Evolutionary conservation across 2,113 vertebrate genomes (phyloP).

Genomic region (Platycercus adscitus): DNA sequence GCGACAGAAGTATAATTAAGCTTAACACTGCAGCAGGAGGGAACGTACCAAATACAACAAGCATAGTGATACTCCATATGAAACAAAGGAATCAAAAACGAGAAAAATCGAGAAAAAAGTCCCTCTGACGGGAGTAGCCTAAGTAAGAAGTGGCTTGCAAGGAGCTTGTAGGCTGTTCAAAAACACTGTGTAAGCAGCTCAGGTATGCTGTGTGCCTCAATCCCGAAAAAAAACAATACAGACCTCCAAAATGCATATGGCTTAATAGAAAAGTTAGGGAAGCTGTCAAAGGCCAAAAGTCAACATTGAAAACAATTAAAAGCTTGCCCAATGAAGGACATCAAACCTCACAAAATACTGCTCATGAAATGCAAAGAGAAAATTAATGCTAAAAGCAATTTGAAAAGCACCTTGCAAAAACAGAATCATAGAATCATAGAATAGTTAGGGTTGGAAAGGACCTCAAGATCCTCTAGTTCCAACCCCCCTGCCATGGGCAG

Average conservation of each 20-base stretch:
- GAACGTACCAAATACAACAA: not conserved
- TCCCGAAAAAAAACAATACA: not conserved
- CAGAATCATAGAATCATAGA: too few relatives aligned
- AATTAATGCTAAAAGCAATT: not conserved
- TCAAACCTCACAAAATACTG: not conserved
- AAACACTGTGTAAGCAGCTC: not conserved
- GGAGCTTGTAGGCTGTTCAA: not conserved
- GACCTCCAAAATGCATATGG: fast-evolving
- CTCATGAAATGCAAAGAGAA: not conserved
- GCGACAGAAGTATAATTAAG: not conserved
- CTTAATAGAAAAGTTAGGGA: not conserved
- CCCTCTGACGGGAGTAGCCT: not conserved
- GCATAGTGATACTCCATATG: not conserved
- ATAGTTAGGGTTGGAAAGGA: too few relatives aligned
- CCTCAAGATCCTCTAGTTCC: too few relatives aligned
- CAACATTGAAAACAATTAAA: not conserved
- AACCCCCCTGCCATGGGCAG: too few relatives aligned
- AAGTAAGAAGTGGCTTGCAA: not conserved
- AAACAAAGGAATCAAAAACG: not conserved
- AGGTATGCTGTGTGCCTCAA: not conserved
- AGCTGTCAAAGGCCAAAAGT: not conserved
- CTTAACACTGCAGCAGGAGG: not conserved
- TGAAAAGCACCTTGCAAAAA: not conserved
- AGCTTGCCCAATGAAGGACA: not conserved
- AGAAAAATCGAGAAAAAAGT: not conserved